Conservation (phyloP, 1,140 invertebrate genomes). For the Eufriesea mexicana region DNA sequence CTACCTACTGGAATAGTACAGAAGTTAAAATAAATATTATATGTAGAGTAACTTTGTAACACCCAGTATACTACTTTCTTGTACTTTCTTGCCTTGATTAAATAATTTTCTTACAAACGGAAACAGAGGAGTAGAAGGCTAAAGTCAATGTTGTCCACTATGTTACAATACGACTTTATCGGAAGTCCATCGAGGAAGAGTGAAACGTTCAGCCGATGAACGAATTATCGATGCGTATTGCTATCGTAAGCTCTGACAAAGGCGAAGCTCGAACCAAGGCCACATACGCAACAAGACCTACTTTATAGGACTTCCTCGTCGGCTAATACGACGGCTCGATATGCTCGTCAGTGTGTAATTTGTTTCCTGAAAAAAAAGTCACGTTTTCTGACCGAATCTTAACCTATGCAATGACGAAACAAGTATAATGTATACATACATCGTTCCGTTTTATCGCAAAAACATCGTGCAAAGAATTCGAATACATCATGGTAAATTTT, state of each 20-base stretch:
- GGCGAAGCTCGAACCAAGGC: conserved; percentile 56
- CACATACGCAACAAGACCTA: conserved; percentile 65
- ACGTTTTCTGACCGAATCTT: background rate
- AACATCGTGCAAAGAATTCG: too few relatives aligned
- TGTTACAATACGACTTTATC: background rate
- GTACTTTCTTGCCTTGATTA: background rate
- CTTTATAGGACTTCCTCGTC: conserved; percentile 67
- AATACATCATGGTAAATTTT: too few relatives aligned
- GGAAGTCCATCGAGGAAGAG: background rate
- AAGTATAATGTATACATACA: too few relatives aligned
- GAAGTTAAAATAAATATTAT: too few relatives aligned
- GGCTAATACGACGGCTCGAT: conserved; percentile 35
- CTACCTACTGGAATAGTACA: too few relatives aligned
- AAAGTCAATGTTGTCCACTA: background rate
- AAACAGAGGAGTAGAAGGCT: background rate
- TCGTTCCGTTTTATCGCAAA: too few relatives aligned
- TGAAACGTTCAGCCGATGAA: background rate
- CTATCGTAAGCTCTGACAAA: conserved; percentile 45
- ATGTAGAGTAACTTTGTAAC: background rate
- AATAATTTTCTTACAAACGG: background rate
- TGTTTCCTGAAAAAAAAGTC: background rate
- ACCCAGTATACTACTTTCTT: background rate
- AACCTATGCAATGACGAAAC: background rate
- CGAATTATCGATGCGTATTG: conserved; percentile 26
- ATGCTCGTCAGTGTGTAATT: background rate